Base-by-base conservation (phyloP, 2,113 vertebrate genomes). In the Phasianus colchicus region DNA sequence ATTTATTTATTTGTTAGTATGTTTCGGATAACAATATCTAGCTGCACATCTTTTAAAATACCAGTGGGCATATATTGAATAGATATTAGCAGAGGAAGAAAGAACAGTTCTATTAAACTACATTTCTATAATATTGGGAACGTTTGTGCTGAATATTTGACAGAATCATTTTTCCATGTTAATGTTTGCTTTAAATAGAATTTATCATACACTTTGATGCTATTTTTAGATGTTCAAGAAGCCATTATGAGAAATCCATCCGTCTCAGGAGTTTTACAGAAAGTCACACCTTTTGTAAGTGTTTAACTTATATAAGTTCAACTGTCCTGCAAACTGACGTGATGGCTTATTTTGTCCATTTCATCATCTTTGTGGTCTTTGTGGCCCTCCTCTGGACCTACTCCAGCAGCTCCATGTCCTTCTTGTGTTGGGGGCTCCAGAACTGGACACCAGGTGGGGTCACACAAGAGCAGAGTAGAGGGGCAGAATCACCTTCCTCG, bases 211-310 rank as follows among this genome's bases (percentile, higher is more conserved):
- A 34, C 6, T 96, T 90, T 47, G 78, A 48, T 94, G 75, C 75
- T 94, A 57, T 92, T 97, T 98, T 93, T 95, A 99, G 99, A 96
- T 98, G 85, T 99, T 76, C 98, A 98, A 91, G 98, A 98, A 95
- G 96, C 96, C 25, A 91, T 97, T 95, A 92, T 48, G 78, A 97
- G 97, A 95, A 96, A 96, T 43, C 10, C 95, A 89, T 95, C 96
- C 67, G 92, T 89, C 50, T 97, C 94, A 95, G 97, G 96, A 76
- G 75, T 97, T 85, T 90, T 98, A 65, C 95, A 97, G 63, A 91
- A 96, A 89, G 95, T 95, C 48, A 87, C 94, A 42, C 83, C 97
- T 74, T 88, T 95, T 96, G 98, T 99, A 97, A 98, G 98, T 98
- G 91, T 77, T 83, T 83, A 25, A 86, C 63, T 95, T 84, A n/a